Conservation (phyloP, 2,113 vertebrate species). For the Pterocles burchelli region DNA sequence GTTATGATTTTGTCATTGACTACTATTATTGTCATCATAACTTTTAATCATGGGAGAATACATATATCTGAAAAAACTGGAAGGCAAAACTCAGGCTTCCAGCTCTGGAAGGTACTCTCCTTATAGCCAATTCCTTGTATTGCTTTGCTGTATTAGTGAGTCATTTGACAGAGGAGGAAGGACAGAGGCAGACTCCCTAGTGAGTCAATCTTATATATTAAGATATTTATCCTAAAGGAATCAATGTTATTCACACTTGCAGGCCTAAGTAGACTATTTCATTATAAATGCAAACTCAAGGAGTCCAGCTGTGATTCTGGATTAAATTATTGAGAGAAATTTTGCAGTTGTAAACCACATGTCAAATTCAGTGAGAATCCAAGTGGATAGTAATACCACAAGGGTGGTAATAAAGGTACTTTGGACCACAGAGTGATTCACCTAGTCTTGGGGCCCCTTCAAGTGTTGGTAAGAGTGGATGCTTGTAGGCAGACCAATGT, state of each 20-base stretch:
- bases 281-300: neutral
- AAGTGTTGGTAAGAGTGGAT: neutral
- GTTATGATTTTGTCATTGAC: neutral
- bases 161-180: neutral
- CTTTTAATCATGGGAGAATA: neutral
- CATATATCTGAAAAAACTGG: neutral
- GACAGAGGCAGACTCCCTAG: neutral
- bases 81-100: neutral
- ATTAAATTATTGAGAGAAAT: neutral
- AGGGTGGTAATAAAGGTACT: neutral
- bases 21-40: neutral
- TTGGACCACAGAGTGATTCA: neutral
- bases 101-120: accelerated
- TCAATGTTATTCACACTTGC: neutral
- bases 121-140: neutral
- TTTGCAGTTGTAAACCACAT: neutral
- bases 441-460: neutral
- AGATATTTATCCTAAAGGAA: neutral
- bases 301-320: neutral
- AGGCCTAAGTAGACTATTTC: neutral
- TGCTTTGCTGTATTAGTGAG: neutral
- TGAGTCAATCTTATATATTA: neutral
- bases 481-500: neutral
- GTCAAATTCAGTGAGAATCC: neutral
- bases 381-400: neutral